Percentiles rank a stretch among this genome's conserved stretches.
These are phyloP conservation scores for Sigmodon hispidus DNA, from an alignment of 2,113 vertebrate genomes.

Conservation along the genomic window DNA sequence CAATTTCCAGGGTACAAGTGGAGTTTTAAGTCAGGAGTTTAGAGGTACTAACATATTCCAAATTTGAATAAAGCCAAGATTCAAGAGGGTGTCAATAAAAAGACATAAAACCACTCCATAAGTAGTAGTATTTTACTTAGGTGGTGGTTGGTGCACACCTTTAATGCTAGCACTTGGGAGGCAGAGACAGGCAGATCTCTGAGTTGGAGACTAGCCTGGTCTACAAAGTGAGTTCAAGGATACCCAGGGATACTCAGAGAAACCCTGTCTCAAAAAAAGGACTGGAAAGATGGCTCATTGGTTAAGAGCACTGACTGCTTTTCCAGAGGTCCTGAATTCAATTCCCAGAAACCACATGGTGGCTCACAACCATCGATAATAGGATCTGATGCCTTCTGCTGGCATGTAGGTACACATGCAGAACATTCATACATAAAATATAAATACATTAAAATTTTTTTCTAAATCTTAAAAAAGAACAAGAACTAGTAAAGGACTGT, in stretches of 20 bases:
- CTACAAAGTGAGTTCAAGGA: neutral
- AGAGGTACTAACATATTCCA: conserved; percentile 52
- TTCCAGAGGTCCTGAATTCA: neutral
- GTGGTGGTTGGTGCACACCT: neutral
- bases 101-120: neutral
- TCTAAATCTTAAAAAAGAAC: neutral
- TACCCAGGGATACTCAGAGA: neutral
- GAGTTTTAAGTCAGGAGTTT: conserved; percentile 50
- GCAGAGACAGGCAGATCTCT: neutral
- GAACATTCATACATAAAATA: neutral
- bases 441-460: neutral
- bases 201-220: neutral
- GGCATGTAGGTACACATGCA: neutral
- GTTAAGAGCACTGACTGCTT: neutral
- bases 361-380: neutral
- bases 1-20: conserved; percentile 14
- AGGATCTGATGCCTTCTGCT: neutral
- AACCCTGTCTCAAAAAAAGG: neutral
- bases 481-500: conserved; percentile 40
- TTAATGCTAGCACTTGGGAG: neutral
- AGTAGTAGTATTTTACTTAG: conserved; percentile 36
- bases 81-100: conserved; percentile 36
- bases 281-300: neutral
- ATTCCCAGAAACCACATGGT: neutral
- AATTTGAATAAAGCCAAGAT: conserved; percentile 59